phyloP scores from a whole-genome alignment of 2,113 vertebrate genomes.

The Eurypyga helias region DNA sequence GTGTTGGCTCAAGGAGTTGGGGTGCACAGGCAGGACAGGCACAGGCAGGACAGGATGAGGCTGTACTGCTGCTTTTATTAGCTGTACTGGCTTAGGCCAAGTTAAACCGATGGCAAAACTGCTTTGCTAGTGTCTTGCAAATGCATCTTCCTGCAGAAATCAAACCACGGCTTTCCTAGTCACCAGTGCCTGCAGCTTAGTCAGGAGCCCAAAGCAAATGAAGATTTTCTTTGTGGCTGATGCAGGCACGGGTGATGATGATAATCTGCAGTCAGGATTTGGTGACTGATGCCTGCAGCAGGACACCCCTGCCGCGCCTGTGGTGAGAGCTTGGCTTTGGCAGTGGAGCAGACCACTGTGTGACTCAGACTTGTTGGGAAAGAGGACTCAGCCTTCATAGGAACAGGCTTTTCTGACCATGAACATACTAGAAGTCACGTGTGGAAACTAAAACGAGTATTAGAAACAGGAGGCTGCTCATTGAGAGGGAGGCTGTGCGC shows the following conservation, averaged over 20 bases:
- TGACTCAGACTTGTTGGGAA: not conserved
- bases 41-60: not conserved
- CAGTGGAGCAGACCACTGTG: not conserved
- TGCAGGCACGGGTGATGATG: not conserved
- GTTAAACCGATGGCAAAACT: not conserved
- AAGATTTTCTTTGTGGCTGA: not conserved
- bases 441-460: not conserved
- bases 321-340: not conserved
- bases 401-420: not conserved
- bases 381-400: not conserved
- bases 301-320: not conserved
- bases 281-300: not conserved
- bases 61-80: not conserved
- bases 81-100: not conserved
- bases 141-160: not conserved
- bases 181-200: not conserved
- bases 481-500: not conserved
- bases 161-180: not conserved
- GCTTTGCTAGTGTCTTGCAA: not conserved
- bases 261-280: not conserved
- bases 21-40: not conserved
- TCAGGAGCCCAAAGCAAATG: not conserved
- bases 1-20: not conserved
- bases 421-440: not conserved
- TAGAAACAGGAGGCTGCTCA: not conserved